Evolutionary conservation across 2,888 invertebrate genomes (phyloP).

Genomic region (Dicranocentrus wangi): DNA sequence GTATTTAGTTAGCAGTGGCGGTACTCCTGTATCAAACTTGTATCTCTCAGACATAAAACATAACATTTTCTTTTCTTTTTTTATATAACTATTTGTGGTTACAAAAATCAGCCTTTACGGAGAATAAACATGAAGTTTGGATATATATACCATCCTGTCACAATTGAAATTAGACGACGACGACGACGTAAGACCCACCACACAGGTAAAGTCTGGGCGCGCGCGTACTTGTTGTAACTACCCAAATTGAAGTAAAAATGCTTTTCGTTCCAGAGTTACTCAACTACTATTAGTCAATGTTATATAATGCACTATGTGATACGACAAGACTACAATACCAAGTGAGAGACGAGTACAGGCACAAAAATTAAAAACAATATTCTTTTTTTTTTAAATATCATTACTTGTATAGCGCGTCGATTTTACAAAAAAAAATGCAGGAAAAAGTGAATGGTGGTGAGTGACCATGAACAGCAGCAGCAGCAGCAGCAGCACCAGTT

Average conservation of each 20-base stretch:
- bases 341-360: constrained; percentile 7
- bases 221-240: too few species aligned
- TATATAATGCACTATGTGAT: too few species aligned
- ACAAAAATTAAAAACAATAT: constrained; percentile 15
- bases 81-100: constrained; percentile 16
- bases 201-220: too few species aligned
- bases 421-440: neutral
- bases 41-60: constrained; percentile 5
- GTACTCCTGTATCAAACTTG: neutral
- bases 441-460: neutral
- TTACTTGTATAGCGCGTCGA: neutral
- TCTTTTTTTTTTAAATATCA: neutral
- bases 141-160: too few species aligned
- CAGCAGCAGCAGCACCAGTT: constrained; percentile 7
- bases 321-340: neutral
- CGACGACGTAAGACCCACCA: too few species aligned
- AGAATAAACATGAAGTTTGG: neutral
- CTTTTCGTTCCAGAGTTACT: too few species aligned
- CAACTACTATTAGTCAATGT: too few species aligned
- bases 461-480: neutral
- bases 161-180: too few species aligned
- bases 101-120: constrained; percentile 47
- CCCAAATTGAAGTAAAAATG: too few species aligned
- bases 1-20: too few species aligned
- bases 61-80: neutral